phyloP scores from a whole-genome alignment of 2,797 vertebrate species.

The Columba guinea region DNA sequence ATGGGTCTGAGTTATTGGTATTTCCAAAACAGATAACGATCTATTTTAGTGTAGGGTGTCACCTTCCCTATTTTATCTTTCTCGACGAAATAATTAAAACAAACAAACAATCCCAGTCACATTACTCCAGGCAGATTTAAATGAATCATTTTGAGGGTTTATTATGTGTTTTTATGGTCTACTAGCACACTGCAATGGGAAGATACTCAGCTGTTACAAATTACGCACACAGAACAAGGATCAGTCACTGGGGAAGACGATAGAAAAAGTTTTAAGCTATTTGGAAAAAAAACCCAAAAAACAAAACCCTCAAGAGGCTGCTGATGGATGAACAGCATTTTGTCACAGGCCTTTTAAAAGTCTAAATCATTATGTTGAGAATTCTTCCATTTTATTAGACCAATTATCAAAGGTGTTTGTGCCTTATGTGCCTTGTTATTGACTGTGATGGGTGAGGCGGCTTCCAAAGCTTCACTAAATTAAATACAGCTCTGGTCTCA shows the following conservation, averaged over 20 bases:
- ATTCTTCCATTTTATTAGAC: not conserved
- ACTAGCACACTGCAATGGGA: not conserved
- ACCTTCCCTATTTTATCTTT: not conserved
- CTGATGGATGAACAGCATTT: not conserved
- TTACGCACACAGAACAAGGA: not conserved
- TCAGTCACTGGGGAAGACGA: not conserved
- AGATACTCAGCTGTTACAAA: not conserved
- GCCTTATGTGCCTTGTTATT: not conserved
- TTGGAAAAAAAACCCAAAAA: not conserved
- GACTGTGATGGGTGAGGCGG: not conserved
- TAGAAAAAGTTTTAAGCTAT: not conserved
- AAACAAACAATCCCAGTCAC: not conserved
- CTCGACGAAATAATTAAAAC: not conserved
- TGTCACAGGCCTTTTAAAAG: not conserved
- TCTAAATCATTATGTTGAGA: not conserved
- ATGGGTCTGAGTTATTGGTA: not conserved
- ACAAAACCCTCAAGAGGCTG: not conserved
- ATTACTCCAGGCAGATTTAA: not conserved
- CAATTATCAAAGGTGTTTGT: accelerated
- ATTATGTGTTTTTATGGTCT: not conserved
- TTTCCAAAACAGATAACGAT: not conserved
- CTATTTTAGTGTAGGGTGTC: not conserved
- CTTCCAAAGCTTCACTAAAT: not conserved
- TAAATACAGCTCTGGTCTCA: not conserved
- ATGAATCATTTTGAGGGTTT: not conserved